Evolutionary conservation across 1,140 invertebrate species (phyloP).

Genomic region (Leptinotarsa texana): DNA sequence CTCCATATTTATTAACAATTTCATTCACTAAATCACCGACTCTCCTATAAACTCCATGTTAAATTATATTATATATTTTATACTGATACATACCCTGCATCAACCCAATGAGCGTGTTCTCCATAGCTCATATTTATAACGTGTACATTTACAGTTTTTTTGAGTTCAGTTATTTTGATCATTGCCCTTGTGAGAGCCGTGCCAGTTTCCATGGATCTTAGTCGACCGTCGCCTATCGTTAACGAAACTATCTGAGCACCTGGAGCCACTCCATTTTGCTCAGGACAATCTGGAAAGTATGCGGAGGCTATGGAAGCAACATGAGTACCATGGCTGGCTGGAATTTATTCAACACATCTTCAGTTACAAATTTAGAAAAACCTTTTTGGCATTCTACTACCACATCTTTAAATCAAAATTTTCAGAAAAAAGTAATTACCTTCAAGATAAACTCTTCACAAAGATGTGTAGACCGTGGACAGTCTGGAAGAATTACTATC

Average conservation of each 20-base stretch:
- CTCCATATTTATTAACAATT: slow-evolving; percentile 89
- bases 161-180: slow-evolving; percentile 79
- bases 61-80: background rate
- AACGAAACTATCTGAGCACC: slow-evolving; percentile 95
- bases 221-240: slow-evolving; percentile 84
- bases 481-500: too few relatives aligned
- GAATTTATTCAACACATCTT: slow-evolving; percentile 38
- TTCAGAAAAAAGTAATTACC: too few relatives aligned
- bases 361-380: too few relatives aligned
- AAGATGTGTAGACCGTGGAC: too few relatives aligned
- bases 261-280: slow-evolving; percentile 93
- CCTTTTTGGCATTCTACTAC: too few relatives aligned
- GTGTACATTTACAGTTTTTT: slow-evolving; percentile 68
- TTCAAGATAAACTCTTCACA: too few relatives aligned
- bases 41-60: slow-evolving; percentile 61
- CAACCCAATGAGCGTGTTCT: slow-evolving; percentile 88
- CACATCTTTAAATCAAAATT: too few relatives aligned
- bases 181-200: slow-evolving; percentile 89
- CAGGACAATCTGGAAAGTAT: slow-evolving; percentile 86
- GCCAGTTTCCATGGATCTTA: slow-evolving; percentile 96
- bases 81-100: slow-evolving; percentile 73
- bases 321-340: slow-evolving; percentile 94
- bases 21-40: slow-evolving; percentile 85
- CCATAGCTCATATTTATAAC: slow-evolving; percentile 99
- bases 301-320: slow-evolving; percentile 94